Percentiles rank a stretch among this genome's conserved stretches.
phyloP scores from a whole-genome alignment of 2,888 invertebrate species.

The Hymenopus coronatus region DNA sequence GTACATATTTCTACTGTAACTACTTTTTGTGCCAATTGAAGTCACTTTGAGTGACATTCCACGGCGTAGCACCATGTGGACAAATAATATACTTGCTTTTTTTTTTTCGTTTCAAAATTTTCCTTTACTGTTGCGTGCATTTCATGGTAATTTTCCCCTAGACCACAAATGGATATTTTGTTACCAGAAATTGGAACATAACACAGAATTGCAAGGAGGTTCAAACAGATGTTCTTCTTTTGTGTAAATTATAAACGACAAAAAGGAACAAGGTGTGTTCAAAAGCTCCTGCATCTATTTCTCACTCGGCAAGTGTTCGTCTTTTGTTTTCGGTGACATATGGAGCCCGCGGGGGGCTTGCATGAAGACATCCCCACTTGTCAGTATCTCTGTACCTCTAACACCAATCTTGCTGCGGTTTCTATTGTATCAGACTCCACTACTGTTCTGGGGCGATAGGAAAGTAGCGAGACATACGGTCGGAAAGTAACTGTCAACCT shows the following conservation, averaged over 20 bases:
- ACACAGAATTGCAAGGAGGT: neutral
- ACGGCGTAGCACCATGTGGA: neutral
- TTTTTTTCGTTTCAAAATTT: neutral
- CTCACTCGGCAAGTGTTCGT: neutral
- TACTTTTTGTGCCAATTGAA: no score
- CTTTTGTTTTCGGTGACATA: neutral
- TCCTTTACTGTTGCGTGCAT: neutral
- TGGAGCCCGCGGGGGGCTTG: neutral
- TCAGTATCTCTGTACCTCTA: neutral
- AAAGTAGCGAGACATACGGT: neutral
- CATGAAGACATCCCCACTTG: neutral
- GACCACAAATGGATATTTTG: neutral
- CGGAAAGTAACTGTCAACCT: neutral
- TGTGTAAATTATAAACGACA: neutral
- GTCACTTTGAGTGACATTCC: no score
- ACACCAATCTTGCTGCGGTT: neutral
- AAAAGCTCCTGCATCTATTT: neutral
- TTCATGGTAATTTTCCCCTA: neutral
- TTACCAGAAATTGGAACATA: neutral
- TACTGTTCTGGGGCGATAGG: neutral
- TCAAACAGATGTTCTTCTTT: neutral
- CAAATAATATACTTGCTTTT: neutral
- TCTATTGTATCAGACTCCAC: neutral
- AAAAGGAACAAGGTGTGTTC: neutral
- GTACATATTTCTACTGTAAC: no score